Base-by-base conservation (phyloP, 2,888 invertebrate genomes). In the Trichopria drosophilae region DNA sequence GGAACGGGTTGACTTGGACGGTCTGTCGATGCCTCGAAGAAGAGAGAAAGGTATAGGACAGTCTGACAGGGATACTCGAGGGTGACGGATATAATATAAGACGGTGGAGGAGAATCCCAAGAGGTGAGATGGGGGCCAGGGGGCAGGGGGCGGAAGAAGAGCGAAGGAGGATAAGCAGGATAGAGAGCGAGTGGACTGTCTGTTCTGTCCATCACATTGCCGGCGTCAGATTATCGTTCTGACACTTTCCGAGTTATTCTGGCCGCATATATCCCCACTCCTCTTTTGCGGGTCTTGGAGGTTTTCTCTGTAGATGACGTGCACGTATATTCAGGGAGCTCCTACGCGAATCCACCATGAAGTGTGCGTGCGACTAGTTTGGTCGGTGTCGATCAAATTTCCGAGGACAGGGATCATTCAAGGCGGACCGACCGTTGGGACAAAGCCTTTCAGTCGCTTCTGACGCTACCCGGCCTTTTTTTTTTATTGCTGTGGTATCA, bases 211-310 rank as follows among this genome's bases (percentile, higher is more conserved):
- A 69, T 74, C 74, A 73, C 69, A 67, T 74, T 65, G 74, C 73
- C 64, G 63, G 68, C 71, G 73, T 75, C 73, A 71, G 75, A 75
- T 75, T 75, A 75, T 75, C 74, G 73, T 74, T 73, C 75, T 72
- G 75, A 74, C 75, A 75, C 72, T 75, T 73, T 74, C 65, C 70
- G 70, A 74, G 74, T 73, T 75, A 75, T 73, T 73, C 72, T 68
- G 67, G 67, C 66, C 69, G 66, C 65, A 62, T 57, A 60, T 61
- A 60, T 55, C 48, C 59, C 49, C 62, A 51, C 43, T 55, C 56
- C 55, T 39, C 18, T 2, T 39, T 23, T 24, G 39, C 23, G 20
- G 23, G 23, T 9, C 24, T 24, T 24, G 24, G 6, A 24, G 10
- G 10, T 24, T 24, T 10, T 24, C 24, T 24, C 10, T 24, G 24